Evolutionary conservation across 64 coral and sea anemone genomes (phyloP), one percentile per base, ranked within the genome.

Genomic region (Actinia tenebrosa): DNA sequence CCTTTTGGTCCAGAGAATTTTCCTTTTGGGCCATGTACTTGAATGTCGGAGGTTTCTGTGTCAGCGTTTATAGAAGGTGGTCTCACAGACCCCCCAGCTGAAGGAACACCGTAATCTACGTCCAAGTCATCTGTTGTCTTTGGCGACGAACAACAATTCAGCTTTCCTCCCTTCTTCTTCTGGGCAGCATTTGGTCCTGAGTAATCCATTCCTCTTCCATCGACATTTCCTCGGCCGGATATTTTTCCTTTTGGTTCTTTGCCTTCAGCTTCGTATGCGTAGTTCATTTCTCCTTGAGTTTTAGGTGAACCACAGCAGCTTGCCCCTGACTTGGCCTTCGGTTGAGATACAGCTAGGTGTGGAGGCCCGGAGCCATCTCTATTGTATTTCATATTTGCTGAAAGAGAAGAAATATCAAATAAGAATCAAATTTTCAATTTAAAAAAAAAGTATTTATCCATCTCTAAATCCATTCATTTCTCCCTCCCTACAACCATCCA

Each of bases 211-310:
- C 77, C 45, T 81, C 79, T 53, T 45, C 43, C 79, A 81, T 81
- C 19, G 1, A 53, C 45, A 53, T 81, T 81, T 81, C 79, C 79
- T 53, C 22, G 44, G 3, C 43, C 79, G 11, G 79, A 81, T 23
- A 81, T 23, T 81, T 13, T 10, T 81, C 79, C 79, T 81, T 81
- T 53, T 18, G 79, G 79, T 9, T 50, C 43, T 45, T 25, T 45
- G 17, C 43, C 44, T 22, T 50, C 79, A 17, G 79, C 44, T 81
- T 53, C 79, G 56, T 85, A 85, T 44, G 83, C 44, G 53, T 85
- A 85, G 23, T 85, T 60, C 60, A 64, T 64, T 85, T 85, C 83
- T 43, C 83, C 83, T 61, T 85, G 15, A 20, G 83, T 85, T 85
- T 85, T 85, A 16, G 83, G 56, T 16, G 83, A 85, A 3, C 83